These are phyloP conservation scores for Carcina quercana DNA, from an alignment of 2,888 invertebrate species.

Conservation along the genomic window DNA sequence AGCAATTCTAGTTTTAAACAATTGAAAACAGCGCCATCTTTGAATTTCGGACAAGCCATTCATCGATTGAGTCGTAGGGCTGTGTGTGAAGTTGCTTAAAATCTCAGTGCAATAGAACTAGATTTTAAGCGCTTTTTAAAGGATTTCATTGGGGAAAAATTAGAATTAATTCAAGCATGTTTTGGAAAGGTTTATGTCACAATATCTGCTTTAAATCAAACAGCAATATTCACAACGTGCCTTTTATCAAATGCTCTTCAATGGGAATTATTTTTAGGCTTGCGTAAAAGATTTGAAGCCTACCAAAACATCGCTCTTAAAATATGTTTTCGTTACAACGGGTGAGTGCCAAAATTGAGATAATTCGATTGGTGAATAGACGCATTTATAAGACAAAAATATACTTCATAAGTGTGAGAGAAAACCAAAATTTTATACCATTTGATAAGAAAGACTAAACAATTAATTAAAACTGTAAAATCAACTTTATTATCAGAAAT, in stretches of 20 bases:
- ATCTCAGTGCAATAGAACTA: constrained; percentile 26
- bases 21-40: neutral
- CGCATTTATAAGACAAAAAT: constrained; percentile 32
- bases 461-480: no score
- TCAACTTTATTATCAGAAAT: no score
- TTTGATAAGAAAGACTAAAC: no score
- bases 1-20: no score
- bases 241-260: constrained; percentile 11
- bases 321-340: neutral
- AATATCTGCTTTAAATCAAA: constrained; percentile 3
- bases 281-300: neutral
- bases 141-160: constrained; percentile 19
- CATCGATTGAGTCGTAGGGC: constrained; percentile 20
- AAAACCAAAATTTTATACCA: no score
- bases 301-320: constrained; percentile 1
- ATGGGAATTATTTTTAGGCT: neutral
- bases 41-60: no score
- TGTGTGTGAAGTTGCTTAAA: constrained; percentile 27
- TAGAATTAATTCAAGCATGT: neutral
- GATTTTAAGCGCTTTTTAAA: constrained; percentile 26
- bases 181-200: constrained; percentile 4
- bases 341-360: constrained; percentile 17
- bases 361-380: constrained; percentile 21
- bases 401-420: no score
- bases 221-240: constrained; percentile 18